Evolutionary conservation across 2,797 vertebrate species (phyloP).

Genomic region (Eurystomus glaucurus): DNA sequence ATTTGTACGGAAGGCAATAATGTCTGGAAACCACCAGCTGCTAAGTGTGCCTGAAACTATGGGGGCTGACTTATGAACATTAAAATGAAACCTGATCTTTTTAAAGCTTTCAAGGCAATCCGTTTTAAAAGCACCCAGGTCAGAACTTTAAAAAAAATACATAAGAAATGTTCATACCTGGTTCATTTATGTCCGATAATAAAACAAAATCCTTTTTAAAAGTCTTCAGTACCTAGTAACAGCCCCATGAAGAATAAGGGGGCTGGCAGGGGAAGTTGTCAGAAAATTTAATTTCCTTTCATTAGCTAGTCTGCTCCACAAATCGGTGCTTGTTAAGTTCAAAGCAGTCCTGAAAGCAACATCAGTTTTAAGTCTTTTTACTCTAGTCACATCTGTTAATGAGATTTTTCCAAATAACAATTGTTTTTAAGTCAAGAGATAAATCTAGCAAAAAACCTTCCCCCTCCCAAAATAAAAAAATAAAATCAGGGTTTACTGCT

Average conservation of each 20-base stretch:
- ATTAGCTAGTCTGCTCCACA: slow-evolving; percentile 92
- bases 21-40: slow-evolving; percentile 78
- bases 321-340: slow-evolving; percentile 92
- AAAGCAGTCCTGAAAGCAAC: slow-evolving; percentile 88
- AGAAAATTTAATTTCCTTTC: slow-evolving; percentile 93
- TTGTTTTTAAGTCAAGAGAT: slow-evolving; percentile 86
- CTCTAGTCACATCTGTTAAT: slow-evolving; percentile 90
- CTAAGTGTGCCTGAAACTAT: slow-evolving; percentile 69
- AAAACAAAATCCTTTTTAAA: slow-evolving; percentile 86
- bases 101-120: slow-evolving; percentile 77
- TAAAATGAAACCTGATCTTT: slow-evolving; percentile 81
- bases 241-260: slow-evolving; percentile 82
- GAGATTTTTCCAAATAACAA: slow-evolving; percentile 88
- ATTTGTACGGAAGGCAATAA: slow-evolving; percentile 64
- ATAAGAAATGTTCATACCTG: slow-evolving; percentile 78
- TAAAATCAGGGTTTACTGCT: slow-evolving; percentile 80
- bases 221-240: slow-evolving; percentile 84
- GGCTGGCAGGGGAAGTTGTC: slow-evolving; percentile 89
- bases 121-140: slow-evolving; percentile 74
- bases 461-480: not conserved
- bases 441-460: slow-evolving; percentile 68
- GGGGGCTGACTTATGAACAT: slow-evolving; percentile 77
- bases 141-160: slow-evolving; percentile 52
- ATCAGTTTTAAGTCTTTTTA: slow-evolving; percentile 87
- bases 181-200: slow-evolving; percentile 80